Evolutionary conservation across 2,888 invertebrate genomes (phyloP).

Genomic region (Bembecia ichneumoniformis): DNA sequence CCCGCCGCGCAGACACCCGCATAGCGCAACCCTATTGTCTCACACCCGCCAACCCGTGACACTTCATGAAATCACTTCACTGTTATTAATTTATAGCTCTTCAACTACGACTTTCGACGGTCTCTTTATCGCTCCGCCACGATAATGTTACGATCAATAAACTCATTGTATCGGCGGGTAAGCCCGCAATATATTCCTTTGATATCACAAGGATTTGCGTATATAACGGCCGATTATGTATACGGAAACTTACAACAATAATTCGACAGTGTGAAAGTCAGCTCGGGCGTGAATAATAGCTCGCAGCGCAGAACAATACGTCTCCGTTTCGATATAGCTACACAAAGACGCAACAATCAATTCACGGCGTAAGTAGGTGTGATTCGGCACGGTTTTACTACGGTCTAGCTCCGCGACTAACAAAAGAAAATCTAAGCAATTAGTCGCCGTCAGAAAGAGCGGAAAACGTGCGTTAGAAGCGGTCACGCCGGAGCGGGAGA

Average conservation of each 20-base stretch:
- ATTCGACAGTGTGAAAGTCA: slow-evolving; percentile 60
- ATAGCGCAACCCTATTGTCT: slow-evolving; percentile 53
- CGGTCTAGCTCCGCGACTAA: slow-evolving; percentile 67
- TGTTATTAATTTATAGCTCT: slow-evolving; percentile 35
- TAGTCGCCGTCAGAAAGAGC: slow-evolving; percentile 72
- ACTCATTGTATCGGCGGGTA: background rate
- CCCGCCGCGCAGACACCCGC: slow-evolving; percentile 32
- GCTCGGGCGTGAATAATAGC: slow-evolving; percentile 61
- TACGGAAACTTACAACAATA: slow-evolving; percentile 56
- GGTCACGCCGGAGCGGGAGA: slow-evolving; percentile 42
- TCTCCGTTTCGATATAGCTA: slow-evolving; percentile 65
- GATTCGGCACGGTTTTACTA: slow-evolving; percentile 63
- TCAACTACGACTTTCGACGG: slow-evolving; percentile 1
- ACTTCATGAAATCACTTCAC: slow-evolving; percentile 56
- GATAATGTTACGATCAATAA: too few relatives aligned
- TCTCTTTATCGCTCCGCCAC: background rate
- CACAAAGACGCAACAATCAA: slow-evolving; percentile 72
- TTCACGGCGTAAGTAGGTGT: slow-evolving; percentile 69
- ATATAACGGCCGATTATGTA: slow-evolving; percentile 28
- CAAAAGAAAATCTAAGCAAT: slow-evolving; percentile 73
- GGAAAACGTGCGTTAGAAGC: slow-evolving; percentile 69
- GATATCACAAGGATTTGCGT: background rate
- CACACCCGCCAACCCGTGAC: slow-evolving; percentile 45
- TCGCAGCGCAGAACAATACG: slow-evolving; percentile 57
- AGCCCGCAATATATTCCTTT: background rate